A percentile compares a stretch with the other conserved stretches of the same genome.
Conservation (phyloP, 2,113 vertebrate genomes). For the Ceyx cyanopectus region DNA sequence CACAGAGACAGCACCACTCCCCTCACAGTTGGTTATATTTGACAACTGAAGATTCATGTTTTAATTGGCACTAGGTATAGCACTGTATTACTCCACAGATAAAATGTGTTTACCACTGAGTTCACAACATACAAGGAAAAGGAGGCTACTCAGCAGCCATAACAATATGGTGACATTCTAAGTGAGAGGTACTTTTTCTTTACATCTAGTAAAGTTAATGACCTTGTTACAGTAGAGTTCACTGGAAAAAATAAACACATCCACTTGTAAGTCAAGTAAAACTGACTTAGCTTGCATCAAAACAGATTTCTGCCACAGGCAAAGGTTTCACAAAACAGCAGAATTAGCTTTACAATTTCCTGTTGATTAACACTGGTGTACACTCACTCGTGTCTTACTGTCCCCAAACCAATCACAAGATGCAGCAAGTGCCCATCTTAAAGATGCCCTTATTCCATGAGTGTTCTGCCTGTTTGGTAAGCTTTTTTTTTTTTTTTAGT, state of each 20-base stretch:
- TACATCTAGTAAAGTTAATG: background rate
- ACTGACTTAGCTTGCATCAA: background rate
- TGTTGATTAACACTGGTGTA: background rate
- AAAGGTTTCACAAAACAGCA: background rate
- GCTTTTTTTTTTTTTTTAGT: no score
- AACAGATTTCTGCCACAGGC: background rate
- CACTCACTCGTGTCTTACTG: background rate
- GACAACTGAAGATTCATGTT: background rate
- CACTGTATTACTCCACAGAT: background rate
- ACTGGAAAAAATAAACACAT: background rate
- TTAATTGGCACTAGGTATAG: background rate
- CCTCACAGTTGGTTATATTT: background rate
- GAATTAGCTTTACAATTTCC: background rate
- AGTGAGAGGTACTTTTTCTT: background rate
- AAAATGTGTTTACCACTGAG: background rate
- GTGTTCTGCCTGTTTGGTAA: background rate
- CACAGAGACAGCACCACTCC: background rate
- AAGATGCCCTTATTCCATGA: background rate
- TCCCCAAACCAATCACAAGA: background rate
- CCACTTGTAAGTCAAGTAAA: background rate
- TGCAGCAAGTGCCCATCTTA: background rate
- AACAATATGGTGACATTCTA: background rate
- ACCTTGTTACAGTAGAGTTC: background rate
- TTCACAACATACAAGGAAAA: background rate
- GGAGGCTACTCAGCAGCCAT: fast-evolving